These are phyloP conservation scores for Scomberomorus guttatus DNA, from an alignment of 2,797 vertebrate species.

Conservation along the genomic window DNA sequence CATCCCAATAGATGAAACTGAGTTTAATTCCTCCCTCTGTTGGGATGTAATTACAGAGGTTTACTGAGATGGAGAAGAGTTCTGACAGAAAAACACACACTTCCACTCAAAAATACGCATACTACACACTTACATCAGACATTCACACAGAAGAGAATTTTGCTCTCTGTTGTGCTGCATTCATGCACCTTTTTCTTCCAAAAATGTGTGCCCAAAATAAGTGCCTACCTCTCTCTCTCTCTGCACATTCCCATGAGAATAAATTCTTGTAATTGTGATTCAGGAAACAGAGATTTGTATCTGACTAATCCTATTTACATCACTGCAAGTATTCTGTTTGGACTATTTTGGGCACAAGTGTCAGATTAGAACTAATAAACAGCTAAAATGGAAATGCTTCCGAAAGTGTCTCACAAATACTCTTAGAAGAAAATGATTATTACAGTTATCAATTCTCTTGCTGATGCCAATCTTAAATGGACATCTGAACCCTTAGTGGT, in stretches of 20 bases:
- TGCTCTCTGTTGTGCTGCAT: slow-evolving; percentile 43
- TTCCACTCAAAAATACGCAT: slow-evolving; percentile 27
- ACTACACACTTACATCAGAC: slow-evolving; percentile 22
- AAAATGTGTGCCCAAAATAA: slow-evolving; percentile 56
- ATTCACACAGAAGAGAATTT: slow-evolving; percentile 45
- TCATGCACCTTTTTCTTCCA: slow-evolving; percentile 45
- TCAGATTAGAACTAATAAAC: slow-evolving; percentile 66
- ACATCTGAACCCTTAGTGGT: slow-evolving; percentile 53
- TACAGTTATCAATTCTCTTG: slow-evolving; percentile 48
- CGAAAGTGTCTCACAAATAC: slow-evolving; percentile 51
- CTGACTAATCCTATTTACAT: slow-evolving; percentile 71
- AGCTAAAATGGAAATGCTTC: slow-evolving; percentile 56
- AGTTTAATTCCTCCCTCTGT: slow-evolving; percentile 82
- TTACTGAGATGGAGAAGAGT: slow-evolving; percentile 82
- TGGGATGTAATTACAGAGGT: slow-evolving; percentile 83
- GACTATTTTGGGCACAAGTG: slow-evolving; percentile 54
- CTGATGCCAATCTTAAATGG: slow-evolving; percentile 55
- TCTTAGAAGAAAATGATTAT: slow-evolving; percentile 43
- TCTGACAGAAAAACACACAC: slow-evolving; percentile 68
- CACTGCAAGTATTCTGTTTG: slow-evolving; percentile 52
- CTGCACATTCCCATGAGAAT: slow-evolving; percentile 35
- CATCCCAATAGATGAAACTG: slow-evolving; percentile 80
- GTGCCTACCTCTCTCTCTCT: slow-evolving; percentile 41
- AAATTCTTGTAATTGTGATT: slow-evolving; percentile 66
- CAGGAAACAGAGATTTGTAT: slow-evolving; percentile 68